Evolutionary conservation across 2,113 vertebrate genomes (phyloP).

Genomic region (Polypterus senegalus): DNA sequence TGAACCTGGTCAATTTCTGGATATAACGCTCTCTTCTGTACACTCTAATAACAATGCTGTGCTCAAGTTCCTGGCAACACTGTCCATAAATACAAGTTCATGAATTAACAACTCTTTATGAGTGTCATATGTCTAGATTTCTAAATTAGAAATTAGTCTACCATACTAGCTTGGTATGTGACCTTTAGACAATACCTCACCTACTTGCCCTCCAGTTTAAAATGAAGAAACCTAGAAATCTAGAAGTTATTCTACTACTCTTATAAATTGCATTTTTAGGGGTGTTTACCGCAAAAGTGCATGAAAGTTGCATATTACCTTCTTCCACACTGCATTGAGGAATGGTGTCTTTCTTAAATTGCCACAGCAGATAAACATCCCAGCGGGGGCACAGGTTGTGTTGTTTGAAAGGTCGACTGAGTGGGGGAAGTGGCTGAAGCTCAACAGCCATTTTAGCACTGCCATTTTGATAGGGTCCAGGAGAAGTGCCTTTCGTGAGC

Average conservation of each 20-base stretch:
- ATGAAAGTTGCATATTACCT: conserved; percentile 19
- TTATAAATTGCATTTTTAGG: not conserved
- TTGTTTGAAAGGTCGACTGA: conserved; percentile 42
- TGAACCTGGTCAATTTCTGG: too few relatives aligned
- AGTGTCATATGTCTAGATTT: too few relatives aligned
- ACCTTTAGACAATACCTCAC: not conserved
- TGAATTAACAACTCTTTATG: too few relatives aligned
- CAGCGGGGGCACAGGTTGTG: conserved; percentile 41
- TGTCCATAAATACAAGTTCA: too few relatives aligned
- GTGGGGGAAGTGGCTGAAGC: conserved; percentile 30
- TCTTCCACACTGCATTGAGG: conserved; percentile 34
- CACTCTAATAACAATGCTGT: too few relatives aligned
- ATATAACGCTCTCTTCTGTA: too few relatives aligned
- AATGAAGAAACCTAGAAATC: not conserved
- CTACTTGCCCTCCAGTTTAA: not conserved
- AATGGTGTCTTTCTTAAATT: conserved; percentile 14
- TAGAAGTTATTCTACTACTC: not conserved
- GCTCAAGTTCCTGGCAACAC: too few relatives aligned
- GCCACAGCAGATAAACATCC: conserved; percentile 31
- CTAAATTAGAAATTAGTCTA: not conserved
- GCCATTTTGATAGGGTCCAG: conserved; percentile 8
- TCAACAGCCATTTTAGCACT: conserved; percentile 23
- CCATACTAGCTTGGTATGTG: not conserved
- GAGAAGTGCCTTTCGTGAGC: conserved; percentile 17
- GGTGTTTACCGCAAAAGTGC: not conserved